A percentile compares a stretch with the other conserved stretches of the same genome.
Conservation (phyloP, 2,797 vertebrate species). For the Sebastes matsubarae region DNA sequence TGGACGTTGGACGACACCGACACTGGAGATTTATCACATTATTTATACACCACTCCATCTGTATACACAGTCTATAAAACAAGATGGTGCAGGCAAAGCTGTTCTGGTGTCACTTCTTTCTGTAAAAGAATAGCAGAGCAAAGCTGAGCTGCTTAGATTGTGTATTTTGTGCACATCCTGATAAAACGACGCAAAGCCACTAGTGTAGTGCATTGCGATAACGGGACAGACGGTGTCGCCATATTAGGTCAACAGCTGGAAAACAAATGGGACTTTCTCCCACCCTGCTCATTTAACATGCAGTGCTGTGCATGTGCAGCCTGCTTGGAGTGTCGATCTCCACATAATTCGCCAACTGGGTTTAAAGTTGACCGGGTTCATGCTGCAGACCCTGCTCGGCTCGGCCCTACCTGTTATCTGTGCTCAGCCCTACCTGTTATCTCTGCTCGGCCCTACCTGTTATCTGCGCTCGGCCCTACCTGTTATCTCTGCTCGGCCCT, state of each 20-base stretch:
- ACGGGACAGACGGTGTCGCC: slow-evolving; percentile 70
- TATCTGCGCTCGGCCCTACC: no score
- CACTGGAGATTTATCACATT: neutral
- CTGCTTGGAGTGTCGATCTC: neutral
- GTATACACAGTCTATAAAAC: neutral
- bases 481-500: no score
- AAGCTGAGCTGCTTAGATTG: neutral
- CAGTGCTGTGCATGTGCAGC: neutral
- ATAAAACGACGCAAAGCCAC: neutral
- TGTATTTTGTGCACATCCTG: neutral
- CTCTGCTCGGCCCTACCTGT: no score
- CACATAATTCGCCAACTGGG: neutral
- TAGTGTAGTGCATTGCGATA: slow-evolving; percentile 29
- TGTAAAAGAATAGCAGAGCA: neutral
- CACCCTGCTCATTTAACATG: neutral
- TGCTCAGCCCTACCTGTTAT: no score
- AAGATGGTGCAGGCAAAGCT: neutral
- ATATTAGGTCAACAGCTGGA: slow-evolving; percentile 60
- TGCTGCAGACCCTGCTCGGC: slow-evolving; percentile 24
- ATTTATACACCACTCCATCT: no score
- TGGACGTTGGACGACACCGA: neutral
- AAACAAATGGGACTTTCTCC: slow-evolving; percentile 13
- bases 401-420: no score
- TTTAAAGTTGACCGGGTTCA: slow-evolving; percentile 51
- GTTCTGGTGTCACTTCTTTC: neutral